Evolutionary conservation across 1,140 invertebrate genomes (phyloP).

Genomic region (Zaprionus camerounensis): DNA sequence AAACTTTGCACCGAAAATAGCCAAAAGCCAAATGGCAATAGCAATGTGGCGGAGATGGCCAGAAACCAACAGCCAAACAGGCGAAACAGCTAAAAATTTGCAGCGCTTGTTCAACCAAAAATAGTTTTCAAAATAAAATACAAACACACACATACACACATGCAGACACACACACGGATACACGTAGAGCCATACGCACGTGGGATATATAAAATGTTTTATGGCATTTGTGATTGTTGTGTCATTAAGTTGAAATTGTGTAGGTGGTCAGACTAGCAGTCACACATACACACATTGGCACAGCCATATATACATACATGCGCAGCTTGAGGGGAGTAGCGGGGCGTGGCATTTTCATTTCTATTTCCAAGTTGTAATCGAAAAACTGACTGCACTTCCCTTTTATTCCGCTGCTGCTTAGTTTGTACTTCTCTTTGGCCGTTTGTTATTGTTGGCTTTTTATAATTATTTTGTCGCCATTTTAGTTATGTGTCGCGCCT

Average conservation of each 20-base stretch:
- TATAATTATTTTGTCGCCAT: constrained; percentile 76
- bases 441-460: constrained; percentile 24
- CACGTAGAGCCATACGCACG: constrained; percentile 13
- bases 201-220: constrained; percentile 73
- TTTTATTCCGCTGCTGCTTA: constrained; percentile 36
- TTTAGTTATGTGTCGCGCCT: constrained; percentile 55
- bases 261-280: constrained; percentile 61
- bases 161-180: neutral
- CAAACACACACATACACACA: constrained; percentile 19
- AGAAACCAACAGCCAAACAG: constrained; percentile 54
- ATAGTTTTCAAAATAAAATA: constrained; percentile 69
- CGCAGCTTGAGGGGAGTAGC: neutral
- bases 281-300: constrained; percentile 27
- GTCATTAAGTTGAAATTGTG: constrained; percentile 82
- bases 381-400: constrained; percentile 62
- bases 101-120: constrained; percentile 49
- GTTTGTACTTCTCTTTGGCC: constrained; percentile 14
- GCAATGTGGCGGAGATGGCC: constrained; percentile 41
- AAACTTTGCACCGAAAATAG: constrained; percentile 63
- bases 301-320: neutral
- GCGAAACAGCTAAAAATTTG: constrained; percentile 8
- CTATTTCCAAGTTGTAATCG: constrained; percentile 75
- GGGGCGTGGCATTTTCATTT: constrained; percentile 72
- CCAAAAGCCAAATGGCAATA: constrained; percentile 54
- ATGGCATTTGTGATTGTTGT: constrained; percentile 81